Base-by-base conservation (phyloP, 2,113 vertebrate species). In the Tenrec ecaudatus region DNA sequence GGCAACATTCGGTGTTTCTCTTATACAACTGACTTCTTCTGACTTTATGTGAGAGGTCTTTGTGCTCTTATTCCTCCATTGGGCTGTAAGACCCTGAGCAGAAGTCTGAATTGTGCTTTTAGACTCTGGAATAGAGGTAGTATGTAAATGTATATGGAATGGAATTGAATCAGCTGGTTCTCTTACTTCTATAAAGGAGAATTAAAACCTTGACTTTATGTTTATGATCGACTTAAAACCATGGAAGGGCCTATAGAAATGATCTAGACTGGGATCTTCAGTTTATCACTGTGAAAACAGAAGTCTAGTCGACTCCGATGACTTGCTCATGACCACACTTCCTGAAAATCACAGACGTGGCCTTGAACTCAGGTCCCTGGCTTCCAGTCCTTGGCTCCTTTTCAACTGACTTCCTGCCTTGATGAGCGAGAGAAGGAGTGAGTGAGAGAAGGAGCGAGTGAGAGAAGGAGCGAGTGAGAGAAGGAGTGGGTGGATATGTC, bases 111-210 rank as follows among this genome's bases (percentile, higher is more conserved):
- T 57, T 40, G 6, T 68, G n/a, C 88, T 57, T 33, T 87, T 75
- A 77, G 64, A 60, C n/a, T 29, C 62, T 80, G 85, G 69, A 2
- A 9, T 29, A 75, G 31, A 80, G 15, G 58, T 53, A 73, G 47
- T 22, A 88, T 14, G 16, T 71, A 43, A 77, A 20, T 80, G 31
- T 22, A 3, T 22, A 4, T 20, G 79, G 12, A 86, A 66, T 9
- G 17, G 14, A 69, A 57, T 22, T 58, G 36, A 88, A 29, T 68
- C 29, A 85, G 7, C 15, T 57, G 17, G 12, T 85, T 29, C 20
- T 86, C 83, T 78, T 78, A 62, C 68, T 62, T 86, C 88, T 23
- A 62, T 62, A 77, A 83, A 69, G 88, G 68, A 79, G 8, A 88
- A 1, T 3, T 15, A 57, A 90, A 77, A 14, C 57, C 68, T 90